Percentiles rank a stretch among this genome's conserved stretches.
Evolutionary conservation across 2,113 vertebrate species (phyloP).

Genomic region (Labeo catla): DNA sequence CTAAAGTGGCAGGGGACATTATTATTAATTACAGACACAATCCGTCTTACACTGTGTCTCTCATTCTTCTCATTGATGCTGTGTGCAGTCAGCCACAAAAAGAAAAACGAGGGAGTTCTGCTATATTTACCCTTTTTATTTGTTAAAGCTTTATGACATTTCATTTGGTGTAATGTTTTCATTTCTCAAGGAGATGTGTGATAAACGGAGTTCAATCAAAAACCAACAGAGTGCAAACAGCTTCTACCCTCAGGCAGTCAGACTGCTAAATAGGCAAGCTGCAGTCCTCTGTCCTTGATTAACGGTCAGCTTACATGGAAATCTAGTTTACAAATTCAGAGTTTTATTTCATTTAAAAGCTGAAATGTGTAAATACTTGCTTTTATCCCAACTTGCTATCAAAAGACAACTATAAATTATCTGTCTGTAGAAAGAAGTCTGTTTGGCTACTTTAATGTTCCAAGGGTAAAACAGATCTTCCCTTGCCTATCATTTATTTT

Average conservation of each 20-base stretch:
- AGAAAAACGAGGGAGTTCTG: not conserved
- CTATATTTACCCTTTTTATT: not conserved
- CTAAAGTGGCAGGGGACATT: conserved; percentile 50
- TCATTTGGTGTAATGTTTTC: conserved; percentile 23
- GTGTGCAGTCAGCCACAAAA: not conserved
- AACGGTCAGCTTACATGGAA: not conserved
- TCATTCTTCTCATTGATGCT: conserved; percentile 35
- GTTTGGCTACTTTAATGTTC: not conserved
- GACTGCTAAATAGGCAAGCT: not conserved
- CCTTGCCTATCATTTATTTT: not conserved
- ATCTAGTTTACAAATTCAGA: not conserved
- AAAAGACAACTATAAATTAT: not conserved
- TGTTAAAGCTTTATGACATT: conserved; percentile 16
- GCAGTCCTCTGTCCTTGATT: not conserved
- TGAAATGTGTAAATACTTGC: not conserved
- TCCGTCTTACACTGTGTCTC: conserved; percentile 21
- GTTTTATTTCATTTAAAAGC: conserved; percentile 17
- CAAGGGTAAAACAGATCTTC: not conserved
- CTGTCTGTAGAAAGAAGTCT: not conserved
- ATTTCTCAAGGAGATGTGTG: conserved; percentile 22
- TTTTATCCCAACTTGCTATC: not conserved
- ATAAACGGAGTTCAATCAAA: conserved; percentile 27
- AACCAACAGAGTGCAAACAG: conserved; percentile 15
- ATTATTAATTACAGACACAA: conserved; percentile 56
- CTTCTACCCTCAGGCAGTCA: not conserved